phyloP scores from a whole-genome alignment of 2,888 invertebrate genomes.

The Cordylochernes scorpioides region DNA sequence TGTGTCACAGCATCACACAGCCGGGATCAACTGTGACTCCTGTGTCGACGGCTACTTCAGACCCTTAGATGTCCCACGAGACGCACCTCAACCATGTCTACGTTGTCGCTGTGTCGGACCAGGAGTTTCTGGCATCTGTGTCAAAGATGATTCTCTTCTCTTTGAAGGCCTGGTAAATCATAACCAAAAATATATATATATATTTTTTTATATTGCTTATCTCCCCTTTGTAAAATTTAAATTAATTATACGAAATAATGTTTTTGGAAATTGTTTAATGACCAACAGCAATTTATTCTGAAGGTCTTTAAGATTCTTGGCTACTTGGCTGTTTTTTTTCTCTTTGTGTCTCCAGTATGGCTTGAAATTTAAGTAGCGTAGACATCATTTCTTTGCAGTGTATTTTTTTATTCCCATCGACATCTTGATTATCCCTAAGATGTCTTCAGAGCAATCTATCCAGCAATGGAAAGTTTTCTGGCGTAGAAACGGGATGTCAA shows the following conservation, averaged over 20 bases:
- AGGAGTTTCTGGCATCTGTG: conserved; percentile 44
- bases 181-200: neutral
- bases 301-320: too few species aligned
- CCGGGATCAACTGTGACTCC: conserved; percentile 70
- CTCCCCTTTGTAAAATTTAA: neutral
- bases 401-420: too few species aligned
- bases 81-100: conserved; percentile 35
- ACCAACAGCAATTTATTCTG: too few species aligned
- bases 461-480: too few species aligned
- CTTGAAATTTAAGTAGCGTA: too few species aligned
- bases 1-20: conserved; percentile 39
- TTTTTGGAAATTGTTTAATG: too few species aligned
- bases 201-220: neutral
- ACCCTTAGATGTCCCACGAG: conserved; percentile 30
- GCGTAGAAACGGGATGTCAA: too few species aligned
- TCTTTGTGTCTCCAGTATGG: too few species aligned
- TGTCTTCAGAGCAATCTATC: too few species aligned
- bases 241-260: neutral
- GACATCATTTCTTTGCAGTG: too few species aligned
- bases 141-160: conserved; percentile 24
- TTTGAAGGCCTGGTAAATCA: conserved; percentile 18
- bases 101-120: conserved; percentile 37
- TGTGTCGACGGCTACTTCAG: conserved; percentile 57
- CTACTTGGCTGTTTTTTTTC: too few species aligned
- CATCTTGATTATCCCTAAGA: too few species aligned